Percentiles rank a stretch among this genome's conserved stretches.
phyloP scores from a whole-genome alignment of 2,888 invertebrate genomes.

The Aquatica leii region DNA sequence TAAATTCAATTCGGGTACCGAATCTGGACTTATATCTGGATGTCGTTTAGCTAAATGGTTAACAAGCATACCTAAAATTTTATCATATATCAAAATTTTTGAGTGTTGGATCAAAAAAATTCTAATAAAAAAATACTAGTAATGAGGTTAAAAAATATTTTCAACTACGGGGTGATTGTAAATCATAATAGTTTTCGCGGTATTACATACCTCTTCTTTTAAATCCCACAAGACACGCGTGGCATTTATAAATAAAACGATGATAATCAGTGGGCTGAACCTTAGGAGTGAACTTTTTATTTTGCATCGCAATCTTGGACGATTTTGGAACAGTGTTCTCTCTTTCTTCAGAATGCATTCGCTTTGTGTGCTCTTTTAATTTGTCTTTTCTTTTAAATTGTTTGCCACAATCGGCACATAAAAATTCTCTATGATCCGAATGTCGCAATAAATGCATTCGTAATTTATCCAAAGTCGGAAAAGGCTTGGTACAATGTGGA shows the following conservation, averaged over 20 bases:
- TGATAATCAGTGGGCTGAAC: slow-evolving; percentile 71
- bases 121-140: too few relatives aligned
- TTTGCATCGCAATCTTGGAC: slow-evolving; percentile 39
- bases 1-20: slow-evolving; percentile 76
- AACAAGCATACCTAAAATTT: slow-evolving; percentile 72
- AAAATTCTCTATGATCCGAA: slow-evolving; percentile 72
- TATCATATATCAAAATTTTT: too few relatives aligned
- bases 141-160: too few relatives aligned
- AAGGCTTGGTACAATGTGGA: slow-evolving; percentile 72
- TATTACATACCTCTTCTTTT: slow-evolving; percentile 73
- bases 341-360: slow-evolving; percentile 65
- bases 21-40: slow-evolving; percentile 70
- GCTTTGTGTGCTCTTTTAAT: slow-evolving; percentile 75
- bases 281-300: slow-evolving; percentile 67
- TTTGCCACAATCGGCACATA: slow-evolving; percentile 79
- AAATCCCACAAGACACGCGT: slow-evolving; percentile 77
- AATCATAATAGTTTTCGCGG: not conserved
- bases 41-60: slow-evolving; percentile 86
- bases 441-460: slow-evolving; percentile 76
- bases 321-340: slow-evolving; percentile 57
- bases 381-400: slow-evolving; percentile 82
- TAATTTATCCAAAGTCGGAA: slow-evolving; percentile 75
- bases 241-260: slow-evolving; percentile 79
- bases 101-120: too few relatives aligned
- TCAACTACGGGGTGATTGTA: not conserved